Percentiles rank a stretch among this genome's conserved stretches.
phyloP scores from a whole-genome alignment of 2,113 vertebrate species.

The Cygnus buccinator region DNA sequence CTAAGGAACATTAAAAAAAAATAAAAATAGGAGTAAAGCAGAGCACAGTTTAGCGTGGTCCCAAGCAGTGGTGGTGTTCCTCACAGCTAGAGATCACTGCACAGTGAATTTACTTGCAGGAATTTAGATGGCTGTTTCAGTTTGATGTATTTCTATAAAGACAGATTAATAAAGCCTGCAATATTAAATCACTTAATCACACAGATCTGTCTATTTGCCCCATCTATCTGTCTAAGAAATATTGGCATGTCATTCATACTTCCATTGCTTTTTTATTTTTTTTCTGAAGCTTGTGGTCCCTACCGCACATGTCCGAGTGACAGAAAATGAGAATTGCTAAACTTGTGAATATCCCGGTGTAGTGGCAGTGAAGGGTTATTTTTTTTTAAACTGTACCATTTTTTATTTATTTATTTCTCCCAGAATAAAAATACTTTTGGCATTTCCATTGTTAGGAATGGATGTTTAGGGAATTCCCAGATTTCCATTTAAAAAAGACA shows the following conservation, averaged over 20 bases:
- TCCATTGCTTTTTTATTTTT: not conserved
- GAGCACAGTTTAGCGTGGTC: too few species aligned
- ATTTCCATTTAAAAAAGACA: not conserved
- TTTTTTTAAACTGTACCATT: not conserved
- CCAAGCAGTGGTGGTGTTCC: not conserved
- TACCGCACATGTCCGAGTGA: too few species aligned
- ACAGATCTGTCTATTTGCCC: not conserved
- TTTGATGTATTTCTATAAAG: not conserved
- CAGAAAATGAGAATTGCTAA: not conserved
- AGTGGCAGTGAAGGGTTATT: not conserved
- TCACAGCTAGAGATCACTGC: not conserved
- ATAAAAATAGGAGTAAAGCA: not conserved
- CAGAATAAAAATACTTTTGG: not conserved
- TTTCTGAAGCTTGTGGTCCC: not conserved
- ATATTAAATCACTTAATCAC: not conserved
- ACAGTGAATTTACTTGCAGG: not conserved
- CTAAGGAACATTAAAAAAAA: not conserved
- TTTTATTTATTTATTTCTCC: not conserved
- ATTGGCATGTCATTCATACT: not conserved
- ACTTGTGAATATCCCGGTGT: not conserved
- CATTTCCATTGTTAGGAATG: not conserved
- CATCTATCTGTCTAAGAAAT: not conserved
- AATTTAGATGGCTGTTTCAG: not conserved
- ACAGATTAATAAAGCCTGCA: not conserved
- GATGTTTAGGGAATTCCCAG: not conserved